These are phyloP conservation scores for Brachirus orientalis DNA, from an alignment of 2,113 vertebrate species.

Conservation along the genomic window DNA sequence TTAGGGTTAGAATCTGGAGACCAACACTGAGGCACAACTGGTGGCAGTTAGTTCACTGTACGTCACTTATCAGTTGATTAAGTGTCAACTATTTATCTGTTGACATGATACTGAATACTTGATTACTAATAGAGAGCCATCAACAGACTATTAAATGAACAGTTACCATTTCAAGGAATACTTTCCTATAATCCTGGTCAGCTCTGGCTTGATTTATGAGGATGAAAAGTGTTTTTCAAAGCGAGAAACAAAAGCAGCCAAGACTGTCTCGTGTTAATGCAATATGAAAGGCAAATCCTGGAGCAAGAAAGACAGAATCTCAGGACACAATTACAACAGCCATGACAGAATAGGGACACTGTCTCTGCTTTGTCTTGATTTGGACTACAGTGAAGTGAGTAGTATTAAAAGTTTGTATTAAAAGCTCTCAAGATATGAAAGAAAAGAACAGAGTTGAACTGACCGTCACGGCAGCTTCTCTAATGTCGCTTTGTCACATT, in stretches of 20 bases:
- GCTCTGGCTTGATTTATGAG: slow-evolving; percentile 28
- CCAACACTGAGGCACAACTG: too few relatives aligned
- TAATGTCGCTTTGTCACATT: slow-evolving; percentile 36
- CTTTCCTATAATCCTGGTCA: slow-evolving; percentile 45
- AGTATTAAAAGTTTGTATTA: neutral
- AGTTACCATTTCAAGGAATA: slow-evolving; percentile 5
- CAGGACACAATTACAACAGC: slow-evolving; percentile 13
- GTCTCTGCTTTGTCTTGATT: neutral
- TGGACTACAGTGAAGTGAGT: neutral
- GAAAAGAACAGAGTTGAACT: neutral
- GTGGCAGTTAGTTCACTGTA: too few relatives aligned
- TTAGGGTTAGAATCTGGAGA: too few relatives aligned
- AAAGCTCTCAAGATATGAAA: neutral
- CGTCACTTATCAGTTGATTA: too few relatives aligned
- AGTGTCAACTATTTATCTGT: too few relatives aligned
- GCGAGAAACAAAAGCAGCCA: too few relatives aligned
- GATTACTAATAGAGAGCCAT: too few relatives aligned
- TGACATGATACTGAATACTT: too few relatives aligned
- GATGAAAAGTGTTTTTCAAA: too few relatives aligned
- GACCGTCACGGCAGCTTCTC: slow-evolving; percentile 6
- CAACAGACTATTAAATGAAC: too few relatives aligned
- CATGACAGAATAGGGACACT: neutral
- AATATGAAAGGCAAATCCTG: slow-evolving; percentile 37
- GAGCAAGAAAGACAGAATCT: slow-evolving; percentile 7
- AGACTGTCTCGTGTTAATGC: slow-evolving; percentile 28